Conservation (phyloP, 2,113 vertebrate genomes). For the Puma concolor region DNA sequence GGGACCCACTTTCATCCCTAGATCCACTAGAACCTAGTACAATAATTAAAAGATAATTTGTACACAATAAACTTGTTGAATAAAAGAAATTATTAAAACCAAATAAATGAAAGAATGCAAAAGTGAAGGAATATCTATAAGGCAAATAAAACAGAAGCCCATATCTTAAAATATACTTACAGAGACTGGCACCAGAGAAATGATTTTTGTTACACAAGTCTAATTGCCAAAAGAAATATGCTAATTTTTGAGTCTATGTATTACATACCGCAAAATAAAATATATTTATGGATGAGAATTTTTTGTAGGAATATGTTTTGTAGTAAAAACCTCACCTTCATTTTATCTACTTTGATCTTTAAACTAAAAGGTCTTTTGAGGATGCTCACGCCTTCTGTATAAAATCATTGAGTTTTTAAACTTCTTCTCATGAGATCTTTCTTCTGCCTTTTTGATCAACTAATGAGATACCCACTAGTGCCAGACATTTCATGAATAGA, state of each 20-base stretch:
- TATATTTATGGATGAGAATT: not conserved
- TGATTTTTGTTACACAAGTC: not conserved
- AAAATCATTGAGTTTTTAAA: constrained; percentile 1
- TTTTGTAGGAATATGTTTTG: not conserved
- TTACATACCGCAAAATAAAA: not conserved
- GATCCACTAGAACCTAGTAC: not conserved
- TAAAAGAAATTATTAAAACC: not conserved
- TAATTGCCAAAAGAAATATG: not conserved
- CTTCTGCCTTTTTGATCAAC: not conserved
- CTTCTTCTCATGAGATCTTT: not conserved
- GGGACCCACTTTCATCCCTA: not conserved
- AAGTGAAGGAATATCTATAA: not conserved
- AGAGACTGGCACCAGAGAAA: not conserved
- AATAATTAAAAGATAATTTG: not conserved
- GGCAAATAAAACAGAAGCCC: not conserved
- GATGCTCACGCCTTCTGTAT: not conserved
- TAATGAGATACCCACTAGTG: not conserved
- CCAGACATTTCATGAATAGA: constrained; percentile 8
- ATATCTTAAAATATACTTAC: not conserved
- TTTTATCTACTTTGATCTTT: constrained; percentile 31
- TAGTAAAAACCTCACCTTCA: not conserved
- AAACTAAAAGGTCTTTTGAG: not conserved
- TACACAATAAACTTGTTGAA: not conserved
- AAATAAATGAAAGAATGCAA: not conserved
- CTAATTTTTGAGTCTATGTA: not conserved